Conservation (phyloP, 2,113 vertebrate species). For the Alectura lathami region DNA sequence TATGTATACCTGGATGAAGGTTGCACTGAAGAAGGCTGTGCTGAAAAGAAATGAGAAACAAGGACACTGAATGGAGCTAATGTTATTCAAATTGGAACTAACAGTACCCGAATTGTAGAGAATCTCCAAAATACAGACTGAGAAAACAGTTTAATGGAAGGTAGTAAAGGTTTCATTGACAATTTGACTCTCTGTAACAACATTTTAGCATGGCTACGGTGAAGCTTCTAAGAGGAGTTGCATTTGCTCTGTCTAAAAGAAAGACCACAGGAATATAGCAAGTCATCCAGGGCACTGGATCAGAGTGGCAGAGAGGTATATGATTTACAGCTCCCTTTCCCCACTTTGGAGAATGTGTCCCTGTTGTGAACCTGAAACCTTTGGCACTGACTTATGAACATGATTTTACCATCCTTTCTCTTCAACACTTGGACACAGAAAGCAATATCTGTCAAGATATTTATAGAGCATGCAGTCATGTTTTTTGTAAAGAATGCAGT, state of each 20-base stretch:
- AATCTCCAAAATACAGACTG: not conserved
- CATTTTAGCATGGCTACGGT: not conserved
- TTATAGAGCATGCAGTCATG: not conserved
- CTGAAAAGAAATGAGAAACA: not conserved
- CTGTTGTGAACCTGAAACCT: not conserved
- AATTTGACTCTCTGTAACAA: not conserved
- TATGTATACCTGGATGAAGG: not conserved
- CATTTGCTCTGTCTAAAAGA: not conserved
- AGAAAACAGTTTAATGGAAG: not conserved
- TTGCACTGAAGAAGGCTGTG: not conserved
- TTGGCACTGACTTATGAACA: not conserved
- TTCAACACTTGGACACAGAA: not conserved
- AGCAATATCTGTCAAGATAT: not conserved
- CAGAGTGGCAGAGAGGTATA: not conserved
- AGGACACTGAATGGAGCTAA: not conserved
- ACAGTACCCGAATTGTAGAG: not conserved
- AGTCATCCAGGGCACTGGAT: not conserved
- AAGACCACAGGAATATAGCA: not conserved
- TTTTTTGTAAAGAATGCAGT: not conserved
- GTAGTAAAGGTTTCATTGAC: not conserved
- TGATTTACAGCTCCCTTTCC: not conserved
- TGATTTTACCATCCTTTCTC: not conserved
- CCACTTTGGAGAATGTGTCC: rapidly evolving
- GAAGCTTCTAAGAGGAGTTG: not conserved
- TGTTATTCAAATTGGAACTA: not conserved